Evolutionary conservation across 2,888 invertebrate species (phyloP).

Genomic region (Microchrysa polita): DNA sequence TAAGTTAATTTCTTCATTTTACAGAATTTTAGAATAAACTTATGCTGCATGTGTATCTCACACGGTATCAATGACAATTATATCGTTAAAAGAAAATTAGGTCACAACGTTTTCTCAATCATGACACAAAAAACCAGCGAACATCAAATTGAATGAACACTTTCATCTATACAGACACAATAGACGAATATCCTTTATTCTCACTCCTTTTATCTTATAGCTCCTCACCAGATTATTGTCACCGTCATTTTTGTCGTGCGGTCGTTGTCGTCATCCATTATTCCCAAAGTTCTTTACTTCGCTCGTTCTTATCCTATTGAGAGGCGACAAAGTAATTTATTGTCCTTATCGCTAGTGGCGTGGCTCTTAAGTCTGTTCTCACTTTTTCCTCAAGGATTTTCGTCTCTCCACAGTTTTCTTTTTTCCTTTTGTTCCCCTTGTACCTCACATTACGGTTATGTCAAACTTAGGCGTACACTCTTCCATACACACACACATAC

Average conservation of each 20-base stretch:
- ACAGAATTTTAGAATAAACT: too few relatives aligned
- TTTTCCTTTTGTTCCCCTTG: neutral
- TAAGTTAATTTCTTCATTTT: too few relatives aligned
- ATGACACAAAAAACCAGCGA: too few relatives aligned
- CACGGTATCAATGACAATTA: too few relatives aligned
- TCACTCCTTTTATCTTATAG: constrained; percentile 4
- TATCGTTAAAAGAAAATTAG: too few relatives aligned
- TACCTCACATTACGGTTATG: too few relatives aligned
- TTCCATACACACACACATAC: too few relatives aligned
- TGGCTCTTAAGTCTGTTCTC: constrained; percentile 31
- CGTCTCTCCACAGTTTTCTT: neutral
- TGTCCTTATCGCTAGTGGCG: constrained; percentile 40
- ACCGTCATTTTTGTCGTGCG: constrained; percentile 12
- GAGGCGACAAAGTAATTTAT: constrained; percentile 44
- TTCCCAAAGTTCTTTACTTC: constrained; percentile 12
- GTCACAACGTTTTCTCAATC: too few relatives aligned
- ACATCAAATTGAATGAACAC: neutral
- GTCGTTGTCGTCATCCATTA: constrained; percentile 27
- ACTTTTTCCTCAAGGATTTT: constrained; percentile 15
- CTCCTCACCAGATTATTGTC: neutral
- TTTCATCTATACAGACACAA: constrained; percentile 6
- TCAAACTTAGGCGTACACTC: constrained; percentile 5
- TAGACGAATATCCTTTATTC: neutral
- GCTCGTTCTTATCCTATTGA: constrained; percentile 37
- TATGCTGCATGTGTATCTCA: too few relatives aligned